Conservation (phyloP, 92 coral and sea anemone species). For the Paramuricea clavata region DNA sequence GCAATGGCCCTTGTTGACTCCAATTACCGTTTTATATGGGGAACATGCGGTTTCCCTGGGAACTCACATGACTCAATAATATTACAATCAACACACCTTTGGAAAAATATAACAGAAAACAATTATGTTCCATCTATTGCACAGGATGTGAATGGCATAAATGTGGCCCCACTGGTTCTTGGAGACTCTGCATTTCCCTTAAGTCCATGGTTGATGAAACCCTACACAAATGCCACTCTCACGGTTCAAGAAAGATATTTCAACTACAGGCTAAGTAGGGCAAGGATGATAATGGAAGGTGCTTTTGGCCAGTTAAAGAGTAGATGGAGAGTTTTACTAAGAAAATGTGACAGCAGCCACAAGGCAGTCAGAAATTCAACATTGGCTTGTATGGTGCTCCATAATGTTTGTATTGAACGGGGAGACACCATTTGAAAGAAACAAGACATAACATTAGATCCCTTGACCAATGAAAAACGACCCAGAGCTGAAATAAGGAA, state of each 20-base stretch:
- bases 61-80: constrained; percentile 74
- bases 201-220: constrained; percentile 43
- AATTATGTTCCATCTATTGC: constrained; percentile 27
- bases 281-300: constrained; percentile 50
- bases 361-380: no score
- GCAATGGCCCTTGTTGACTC: constrained; percentile 74
- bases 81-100: constrained; percentile 69
- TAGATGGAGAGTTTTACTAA: not conserved
- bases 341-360: not conserved
- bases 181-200: constrained; percentile 54
- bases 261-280: constrained; percentile 50
- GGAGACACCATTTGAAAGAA: not conserved
- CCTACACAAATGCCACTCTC: constrained; percentile 32
- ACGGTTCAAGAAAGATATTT: constrained; percentile 32
- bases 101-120: constrained; percentile 46
- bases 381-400: constrained; percentile 54
- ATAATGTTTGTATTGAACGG: constrained; percentile 39
- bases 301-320: not conserved
- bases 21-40: constrained; percentile 74
- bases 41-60: constrained; percentile 73
- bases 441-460: not conserved
- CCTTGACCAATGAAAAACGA: not conserved
- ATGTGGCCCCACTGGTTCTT: constrained; percentile 39
- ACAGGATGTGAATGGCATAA: constrained; percentile 16
- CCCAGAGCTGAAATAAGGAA: not conserved